phyloP scores from a whole-genome alignment of 2,113 vertebrate genomes.

The Nothobranchius furzeri region DNA sequence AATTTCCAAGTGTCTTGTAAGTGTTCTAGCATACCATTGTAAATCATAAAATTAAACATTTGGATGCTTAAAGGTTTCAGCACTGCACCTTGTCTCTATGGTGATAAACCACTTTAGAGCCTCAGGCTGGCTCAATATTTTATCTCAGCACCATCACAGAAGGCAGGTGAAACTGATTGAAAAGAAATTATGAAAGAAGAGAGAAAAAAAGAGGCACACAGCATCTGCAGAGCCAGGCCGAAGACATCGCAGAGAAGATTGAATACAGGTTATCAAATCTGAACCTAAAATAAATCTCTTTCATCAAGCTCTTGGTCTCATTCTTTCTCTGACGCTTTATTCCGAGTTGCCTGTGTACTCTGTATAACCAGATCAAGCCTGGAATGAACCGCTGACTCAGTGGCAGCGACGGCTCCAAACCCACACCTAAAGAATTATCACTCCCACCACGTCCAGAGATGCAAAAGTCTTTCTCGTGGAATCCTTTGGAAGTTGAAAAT shows the following conservation, averaged over 20 bases:
- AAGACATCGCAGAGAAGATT: constrained; percentile 60
- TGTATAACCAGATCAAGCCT: constrained; percentile 54
- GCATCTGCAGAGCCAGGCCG: constrained; percentile 60
- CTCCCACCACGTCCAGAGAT: constrained; percentile 25
- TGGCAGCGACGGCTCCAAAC: constrained; percentile 28
- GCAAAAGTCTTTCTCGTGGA: constrained; percentile 7
- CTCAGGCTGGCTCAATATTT: constrained; percentile 53
- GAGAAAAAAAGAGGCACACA: constrained; percentile 39
- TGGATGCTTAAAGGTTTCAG: constrained; percentile 10
- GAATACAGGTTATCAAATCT: constrained; percentile 74
- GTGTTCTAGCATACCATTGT: not conserved
- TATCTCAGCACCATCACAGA: constrained; percentile 61
- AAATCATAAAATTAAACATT: constrained; percentile 13
- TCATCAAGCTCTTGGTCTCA: constrained; percentile 66
- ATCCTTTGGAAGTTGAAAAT: constrained; percentile 13
- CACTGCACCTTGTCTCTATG: constrained; percentile 47
- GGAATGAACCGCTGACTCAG: constrained; percentile 52
- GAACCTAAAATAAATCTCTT: constrained; percentile 74
- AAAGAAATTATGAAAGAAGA: constrained; percentile 74
- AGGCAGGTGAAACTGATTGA: constrained; percentile 75
- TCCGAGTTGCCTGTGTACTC: constrained; percentile 36
- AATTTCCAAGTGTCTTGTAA: not conserved
- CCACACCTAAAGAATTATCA: constrained; percentile 31
- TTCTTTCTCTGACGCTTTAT: constrained; percentile 38
- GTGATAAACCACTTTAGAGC: constrained; percentile 62